These are phyloP conservation scores for Probosciger aterrimus DNA, from an alignment of 2,113 vertebrate species.

Conservation along the genomic window DNA sequence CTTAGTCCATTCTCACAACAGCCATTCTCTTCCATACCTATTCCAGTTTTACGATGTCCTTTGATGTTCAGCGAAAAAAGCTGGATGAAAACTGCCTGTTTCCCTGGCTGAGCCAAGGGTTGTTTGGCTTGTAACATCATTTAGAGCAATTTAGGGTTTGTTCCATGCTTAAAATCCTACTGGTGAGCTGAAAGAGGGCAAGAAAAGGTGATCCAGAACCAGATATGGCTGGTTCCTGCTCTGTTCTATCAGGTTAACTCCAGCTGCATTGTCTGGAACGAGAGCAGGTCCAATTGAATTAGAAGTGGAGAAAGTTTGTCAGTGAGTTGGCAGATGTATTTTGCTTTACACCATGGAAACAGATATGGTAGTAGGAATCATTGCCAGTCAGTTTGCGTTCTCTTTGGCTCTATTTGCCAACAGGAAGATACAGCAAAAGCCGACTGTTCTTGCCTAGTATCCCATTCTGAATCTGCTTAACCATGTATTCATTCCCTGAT, in stretches of 20 bases:
- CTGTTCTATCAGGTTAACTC: constrained; percentile 10
- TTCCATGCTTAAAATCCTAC: constrained; percentile 11
- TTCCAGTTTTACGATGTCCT: background rate
- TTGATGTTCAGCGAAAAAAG: constrained; percentile 8
- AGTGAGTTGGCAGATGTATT: constrained; percentile 29
- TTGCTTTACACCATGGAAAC: constrained; percentile 20
- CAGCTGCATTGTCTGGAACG: constrained; percentile 12
- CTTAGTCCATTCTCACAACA: background rate
- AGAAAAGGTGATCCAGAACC: constrained; percentile 41
- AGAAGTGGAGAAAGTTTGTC: constrained; percentile 44
- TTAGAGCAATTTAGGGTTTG: background rate
- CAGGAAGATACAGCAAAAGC: background rate
- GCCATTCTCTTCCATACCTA: background rate
- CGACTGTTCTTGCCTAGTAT: background rate
- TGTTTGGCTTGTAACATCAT: background rate
- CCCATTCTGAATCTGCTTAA: background rate
- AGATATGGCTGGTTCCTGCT: constrained; percentile 13
- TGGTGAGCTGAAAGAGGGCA: constrained; percentile 18
- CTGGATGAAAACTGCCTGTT: background rate
- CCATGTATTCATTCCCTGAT: background rate
- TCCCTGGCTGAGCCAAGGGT: background rate
- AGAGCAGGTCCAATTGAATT: background rate
- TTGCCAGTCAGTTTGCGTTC: background rate
- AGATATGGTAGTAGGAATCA: constrained; percentile 4
- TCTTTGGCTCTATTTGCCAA: background rate